Percentiles rank a stretch among this genome's conserved stretches.
Conservation (phyloP, 2,888 invertebrate species). For the Camptogramma bilineatum region DNA sequence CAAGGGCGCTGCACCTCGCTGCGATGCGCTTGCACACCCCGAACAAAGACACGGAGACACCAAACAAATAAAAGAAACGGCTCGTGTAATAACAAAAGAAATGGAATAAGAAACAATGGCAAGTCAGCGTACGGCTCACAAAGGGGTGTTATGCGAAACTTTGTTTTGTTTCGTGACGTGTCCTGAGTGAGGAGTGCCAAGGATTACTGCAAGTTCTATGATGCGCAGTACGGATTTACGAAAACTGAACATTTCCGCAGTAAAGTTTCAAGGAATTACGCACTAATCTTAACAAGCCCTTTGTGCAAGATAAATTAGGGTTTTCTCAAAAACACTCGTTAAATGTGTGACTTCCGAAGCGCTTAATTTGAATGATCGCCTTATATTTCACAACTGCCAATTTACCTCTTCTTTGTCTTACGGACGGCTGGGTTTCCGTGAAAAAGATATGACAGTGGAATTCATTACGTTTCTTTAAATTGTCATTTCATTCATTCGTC, state of each 20-base stretch:
- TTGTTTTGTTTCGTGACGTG: constrained; percentile 63
- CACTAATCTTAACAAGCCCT: constrained; percentile 29
- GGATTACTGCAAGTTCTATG: constrained; percentile 38
- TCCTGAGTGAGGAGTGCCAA: constrained; percentile 49
- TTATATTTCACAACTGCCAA: constrained; percentile 64
- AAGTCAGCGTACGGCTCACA: constrained; percentile 61
- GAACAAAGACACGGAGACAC: constrained; percentile 60
- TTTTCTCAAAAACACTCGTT: constrained; percentile 25
- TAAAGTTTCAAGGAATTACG: constrained; percentile 34
- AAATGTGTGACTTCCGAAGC: constrained; percentile 37
- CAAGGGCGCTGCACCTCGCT: constrained; percentile 78
- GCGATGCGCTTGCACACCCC: constrained; percentile 53
- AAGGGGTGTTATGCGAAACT: constrained; percentile 67
- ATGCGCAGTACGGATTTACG: constrained; percentile 32
- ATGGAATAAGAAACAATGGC: constrained; percentile 66
- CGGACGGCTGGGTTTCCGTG: constrained; percentile 60
- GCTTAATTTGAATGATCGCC: constrained; percentile 58
- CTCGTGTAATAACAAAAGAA: constrained; percentile 66
- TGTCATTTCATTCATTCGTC: constrained; percentile 48
- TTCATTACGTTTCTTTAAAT: constrained; percentile 53
- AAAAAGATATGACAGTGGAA: constrained; percentile 55
- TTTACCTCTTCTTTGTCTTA: constrained; percentile 71
- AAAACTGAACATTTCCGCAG: constrained; percentile 33
- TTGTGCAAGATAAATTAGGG: constrained; percentile 25
- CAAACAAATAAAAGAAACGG: constrained; percentile 65